A percentile compares a stretch with the other conserved stretches of the same genome.
Evolutionary conservation across 2,797 vertebrate species (phyloP).

Genomic region (Crotalus adamanteus): DNA sequence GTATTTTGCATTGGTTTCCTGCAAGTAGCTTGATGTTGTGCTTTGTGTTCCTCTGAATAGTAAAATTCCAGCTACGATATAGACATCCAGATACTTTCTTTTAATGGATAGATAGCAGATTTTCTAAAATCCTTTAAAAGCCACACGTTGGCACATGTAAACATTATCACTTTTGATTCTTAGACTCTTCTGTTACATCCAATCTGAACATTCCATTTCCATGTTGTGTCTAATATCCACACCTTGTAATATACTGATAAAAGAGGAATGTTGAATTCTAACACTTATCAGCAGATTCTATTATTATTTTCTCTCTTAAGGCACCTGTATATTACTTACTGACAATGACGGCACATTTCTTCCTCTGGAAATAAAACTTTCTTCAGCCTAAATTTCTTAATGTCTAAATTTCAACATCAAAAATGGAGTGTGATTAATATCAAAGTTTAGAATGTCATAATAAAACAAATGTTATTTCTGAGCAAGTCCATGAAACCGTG

Average conservation of each 20-base stretch:
- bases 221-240: conserved; percentile 1
- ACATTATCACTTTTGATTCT: conserved; percentile 7
- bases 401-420: background rate
- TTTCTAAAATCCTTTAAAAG: conserved; percentile 26
- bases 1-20: background rate
- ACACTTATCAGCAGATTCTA: conserved; percentile 15
- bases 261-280: background rate
- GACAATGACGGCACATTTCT: background rate
- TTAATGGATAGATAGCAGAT: background rate
- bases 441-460: background rate
- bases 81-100: conserved; percentile 16
- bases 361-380: background rate
- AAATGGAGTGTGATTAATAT: background rate
- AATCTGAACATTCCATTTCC: conserved; percentile 27
- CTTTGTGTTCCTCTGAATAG: conserved; percentile 1
- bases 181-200: conserved; percentile 34
- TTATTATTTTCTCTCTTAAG: background rate
- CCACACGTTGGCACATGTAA: conserved; percentile 24
- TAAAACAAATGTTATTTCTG: background rate
- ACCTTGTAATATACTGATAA: conserved; percentile 26
- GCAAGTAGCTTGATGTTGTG: background rate
- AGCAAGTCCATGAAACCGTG: background rate
- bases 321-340: background rate
- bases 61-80: conserved; percentile 34
- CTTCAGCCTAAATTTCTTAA: background rate